phyloP scores from a whole-genome alignment of 2,888 invertebrate species.

The Ditula angustiorana region DNA sequence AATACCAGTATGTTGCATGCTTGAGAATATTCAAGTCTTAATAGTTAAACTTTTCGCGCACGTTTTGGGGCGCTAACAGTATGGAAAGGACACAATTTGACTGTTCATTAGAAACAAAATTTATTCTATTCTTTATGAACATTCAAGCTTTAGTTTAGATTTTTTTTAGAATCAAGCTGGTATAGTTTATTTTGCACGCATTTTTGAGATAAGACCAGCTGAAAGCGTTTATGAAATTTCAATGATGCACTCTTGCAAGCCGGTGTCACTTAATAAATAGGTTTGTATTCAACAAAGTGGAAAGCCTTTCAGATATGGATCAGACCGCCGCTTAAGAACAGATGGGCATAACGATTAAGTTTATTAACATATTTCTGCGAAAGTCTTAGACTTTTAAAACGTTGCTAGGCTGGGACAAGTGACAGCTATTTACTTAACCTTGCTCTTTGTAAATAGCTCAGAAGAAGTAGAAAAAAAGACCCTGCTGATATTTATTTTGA shows the following conservation, averaged over 20 bases:
- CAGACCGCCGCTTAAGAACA: constrained; percentile 31
- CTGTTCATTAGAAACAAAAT: too few relatives aligned
- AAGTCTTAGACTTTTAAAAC: constrained; percentile 9
- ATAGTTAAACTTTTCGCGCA: too few relatives aligned
- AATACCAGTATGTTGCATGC: constrained; percentile 45
- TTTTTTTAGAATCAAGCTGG: too few relatives aligned
- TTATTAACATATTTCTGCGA: constrained; percentile 18
- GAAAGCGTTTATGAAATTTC: constrained; percentile 27
- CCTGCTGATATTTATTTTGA: too few relatives aligned
- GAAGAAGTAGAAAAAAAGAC: not conserved
- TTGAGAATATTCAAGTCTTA: not conserved
- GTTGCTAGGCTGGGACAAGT: not conserved
- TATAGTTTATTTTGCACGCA: too few relatives aligned
- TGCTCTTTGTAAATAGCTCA: too few relatives aligned
- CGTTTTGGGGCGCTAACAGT: too few relatives aligned
- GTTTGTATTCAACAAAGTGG: constrained; percentile 36
- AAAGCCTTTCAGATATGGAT: constrained; percentile 36
- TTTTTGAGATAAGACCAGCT: constrained; percentile 28
- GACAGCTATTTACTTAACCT: not conserved
- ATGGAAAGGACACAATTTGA: too few relatives aligned
- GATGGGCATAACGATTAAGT: constrained; percentile 24
- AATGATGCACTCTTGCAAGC: constrained; percentile 15
- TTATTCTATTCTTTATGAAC: too few relatives aligned
- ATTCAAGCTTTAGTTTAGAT: too few relatives aligned
- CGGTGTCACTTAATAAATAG: constrained; percentile 30